These are phyloP conservation scores for Hyperoplus immaculatus DNA, from an alignment of 2,797 vertebrate genomes.

Conservation along the genomic window DNA sequence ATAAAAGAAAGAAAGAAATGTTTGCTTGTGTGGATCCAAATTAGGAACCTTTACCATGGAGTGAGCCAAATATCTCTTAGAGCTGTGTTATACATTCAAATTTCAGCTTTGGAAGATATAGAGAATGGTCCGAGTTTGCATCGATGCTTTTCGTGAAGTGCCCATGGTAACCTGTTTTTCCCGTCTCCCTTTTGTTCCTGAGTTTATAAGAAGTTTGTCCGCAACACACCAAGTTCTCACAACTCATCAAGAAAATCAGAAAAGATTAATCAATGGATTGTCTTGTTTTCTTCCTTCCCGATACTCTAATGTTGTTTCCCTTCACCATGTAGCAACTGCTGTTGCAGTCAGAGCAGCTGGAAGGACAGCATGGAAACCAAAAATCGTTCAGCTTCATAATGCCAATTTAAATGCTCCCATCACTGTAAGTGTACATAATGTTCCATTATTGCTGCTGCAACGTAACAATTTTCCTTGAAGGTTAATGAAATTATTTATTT, in stretches of 20 bases:
- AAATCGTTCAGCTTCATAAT: constrained; percentile 46
- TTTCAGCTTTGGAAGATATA: neutral
- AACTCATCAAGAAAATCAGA: constrained; percentile 53
- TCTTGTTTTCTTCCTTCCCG: constrained; percentile 45
- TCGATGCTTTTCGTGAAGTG: constrained; percentile 12
- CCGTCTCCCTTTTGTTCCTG: constrained; percentile 8
- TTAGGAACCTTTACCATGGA: constrained; percentile 3
- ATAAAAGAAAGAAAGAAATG: too few species aligned
- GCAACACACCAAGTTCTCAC: constrained; percentile 42
- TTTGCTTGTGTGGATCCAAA: constrained; percentile 7
- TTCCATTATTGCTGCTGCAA: constrained; percentile 1
- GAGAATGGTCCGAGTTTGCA: neutral
- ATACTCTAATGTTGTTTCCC: constrained; percentile 14
- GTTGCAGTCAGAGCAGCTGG: constrained; percentile 35
- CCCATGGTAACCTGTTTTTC: constrained; percentile 8
- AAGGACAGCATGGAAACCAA: constrained; percentile 7
- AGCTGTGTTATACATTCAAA: neutral
- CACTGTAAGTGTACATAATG: constrained; percentile 19
- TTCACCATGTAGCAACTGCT: constrained; percentile 24
- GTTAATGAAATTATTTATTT: too few species aligned
- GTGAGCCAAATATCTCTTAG: constrained; percentile 4
- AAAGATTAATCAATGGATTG: constrained; percentile 48
- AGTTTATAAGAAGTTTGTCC: constrained; percentile 33
- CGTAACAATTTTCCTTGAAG: too few species aligned
- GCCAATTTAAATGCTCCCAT: constrained; percentile 51